phyloP scores from a whole-genome alignment of 2,797 vertebrate genomes.

The Scleropages formosus region DNA sequence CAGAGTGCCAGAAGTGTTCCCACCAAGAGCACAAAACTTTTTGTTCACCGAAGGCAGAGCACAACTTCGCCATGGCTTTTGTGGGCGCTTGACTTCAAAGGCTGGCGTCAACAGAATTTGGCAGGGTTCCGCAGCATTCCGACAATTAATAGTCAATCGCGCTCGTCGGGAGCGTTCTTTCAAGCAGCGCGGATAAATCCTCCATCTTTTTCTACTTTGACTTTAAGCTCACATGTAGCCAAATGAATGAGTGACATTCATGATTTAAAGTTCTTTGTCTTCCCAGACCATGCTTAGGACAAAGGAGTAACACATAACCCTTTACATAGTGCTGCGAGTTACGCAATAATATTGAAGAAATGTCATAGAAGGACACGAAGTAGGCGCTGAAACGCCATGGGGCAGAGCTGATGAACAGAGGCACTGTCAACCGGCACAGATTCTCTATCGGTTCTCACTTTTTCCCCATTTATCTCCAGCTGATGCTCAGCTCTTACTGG shows the following conservation, averaged over 20 bases:
- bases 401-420: no score
- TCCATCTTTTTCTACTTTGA: not conserved
- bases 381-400: no score
- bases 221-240: not conserved
- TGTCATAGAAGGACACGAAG: no score
- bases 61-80: conserved; percentile 56
- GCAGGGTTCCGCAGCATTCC: not conserved
- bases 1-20: conserved; percentile 57
- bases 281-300: no score
- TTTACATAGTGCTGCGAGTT: not conserved
- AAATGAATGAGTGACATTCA: not conserved
- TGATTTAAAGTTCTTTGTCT: no score
- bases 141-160: conserved; percentile 39
- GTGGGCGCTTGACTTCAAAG: conserved; percentile 11
- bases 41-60: conserved; percentile 41
- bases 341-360: not conserved
- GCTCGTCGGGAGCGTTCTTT: conserved; percentile 68
- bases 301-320: not conserved
- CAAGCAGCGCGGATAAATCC: conserved; percentile 3
- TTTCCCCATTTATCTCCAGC: no score
- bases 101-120: not conserved
- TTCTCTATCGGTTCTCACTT: no score
- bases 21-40: conserved; percentile 46
- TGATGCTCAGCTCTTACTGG: no score
- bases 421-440: no score